A percentile compares a stretch with the other conserved stretches of the same genome.
These are phyloP conservation scores for Sturmia bella DNA, from an alignment of 2,888 invertebrate genomes.

Conservation along the genomic window DNA sequence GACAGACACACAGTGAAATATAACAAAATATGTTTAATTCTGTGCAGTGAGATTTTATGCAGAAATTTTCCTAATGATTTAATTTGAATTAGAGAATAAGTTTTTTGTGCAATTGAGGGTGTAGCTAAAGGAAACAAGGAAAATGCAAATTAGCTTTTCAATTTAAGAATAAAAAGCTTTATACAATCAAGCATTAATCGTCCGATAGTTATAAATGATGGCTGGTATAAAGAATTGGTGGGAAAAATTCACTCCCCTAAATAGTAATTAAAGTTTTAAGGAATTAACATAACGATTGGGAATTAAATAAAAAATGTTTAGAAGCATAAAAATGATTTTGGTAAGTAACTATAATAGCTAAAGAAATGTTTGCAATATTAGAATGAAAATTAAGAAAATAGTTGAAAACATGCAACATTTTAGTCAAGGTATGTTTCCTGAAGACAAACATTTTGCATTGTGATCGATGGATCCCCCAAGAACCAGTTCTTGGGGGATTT, in stretches of 20 bases:
- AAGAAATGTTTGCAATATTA: too few species aligned
- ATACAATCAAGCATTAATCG: constrained; percentile 53
- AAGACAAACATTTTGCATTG: too few species aligned
- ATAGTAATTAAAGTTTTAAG: constrained; percentile 4
- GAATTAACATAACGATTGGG: neutral
- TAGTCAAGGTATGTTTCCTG: too few species aligned
- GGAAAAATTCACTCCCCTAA: constrained; percentile 1
- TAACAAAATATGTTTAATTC: constrained; percentile 45
- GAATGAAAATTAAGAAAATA: too few species aligned
- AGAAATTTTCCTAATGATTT: constrained; percentile 68
- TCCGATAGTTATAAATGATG: constrained; percentile 3
- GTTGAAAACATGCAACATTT: too few species aligned
- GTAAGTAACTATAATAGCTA: too few species aligned
- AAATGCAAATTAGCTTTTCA: constrained; percentile 65
- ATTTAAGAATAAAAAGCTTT: constrained; percentile 40
- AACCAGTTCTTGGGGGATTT: too few species aligned
- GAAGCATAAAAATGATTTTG: too few species aligned
- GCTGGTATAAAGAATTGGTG: neutral
- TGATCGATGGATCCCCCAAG: too few species aligned
- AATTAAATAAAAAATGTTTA: constrained; percentile 3
- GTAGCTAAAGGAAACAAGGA: neutral
- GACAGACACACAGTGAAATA: constrained; percentile 31
- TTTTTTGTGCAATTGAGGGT: constrained; percentile 61
- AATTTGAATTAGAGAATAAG: constrained; percentile 61
- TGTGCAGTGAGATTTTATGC: constrained; percentile 50